Evolutionary conservation across 2,797 vertebrate genomes (phyloP), one percentile per base, ranked within the genome.

Genomic region (Gallinago stenura): DNA sequence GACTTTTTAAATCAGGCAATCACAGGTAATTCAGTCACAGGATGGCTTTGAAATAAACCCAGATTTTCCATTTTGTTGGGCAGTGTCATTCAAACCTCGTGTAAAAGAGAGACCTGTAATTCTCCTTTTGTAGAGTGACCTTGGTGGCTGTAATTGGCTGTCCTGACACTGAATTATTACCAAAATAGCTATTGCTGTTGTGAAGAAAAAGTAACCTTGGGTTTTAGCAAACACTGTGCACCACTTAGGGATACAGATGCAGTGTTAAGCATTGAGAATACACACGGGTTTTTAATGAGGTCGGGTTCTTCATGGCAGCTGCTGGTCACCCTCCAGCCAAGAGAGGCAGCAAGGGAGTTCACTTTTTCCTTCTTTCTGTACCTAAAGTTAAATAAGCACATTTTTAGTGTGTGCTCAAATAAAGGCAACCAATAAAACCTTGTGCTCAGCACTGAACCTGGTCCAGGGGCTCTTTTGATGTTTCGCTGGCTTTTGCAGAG

Each of bases 101-200:
- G 20, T 33, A 17, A 57, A 64, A 86, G 57, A 72, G 43, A 89
- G 37, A 28, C 46, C 37, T 85, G 33, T 66, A 70, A 83, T 80
- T 85, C 48, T 85, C 43, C 79, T 61, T 35, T 62, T 89, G 68
- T 46, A 19, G 19, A 8, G 26, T 57, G 82, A 80, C 75, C 84
- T 83, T 46, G 56, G 48, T 79, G 71, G 43, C 79, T 82, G 64
- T 56, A 84, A 66, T 56, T 89, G 82, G 71, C 78, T 82, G 31
- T 56, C 69, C 76, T 83, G 68, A 81, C 69, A 31, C n/a, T 14
- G 30, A 90, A 60, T 85, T 86, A 77, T 57, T 53, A 75, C 83
- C 53, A 53, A 90, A 91, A 85, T 83, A 91, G 41, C 76, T 91
- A n/a, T 64, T 84, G 84, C 81, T 84, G 50, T 89, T 90, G 58